These are phyloP conservation scores for Perca flavescens DNA, from an alignment of 2,113 vertebrate genomes.

Conservation along the genomic window DNA sequence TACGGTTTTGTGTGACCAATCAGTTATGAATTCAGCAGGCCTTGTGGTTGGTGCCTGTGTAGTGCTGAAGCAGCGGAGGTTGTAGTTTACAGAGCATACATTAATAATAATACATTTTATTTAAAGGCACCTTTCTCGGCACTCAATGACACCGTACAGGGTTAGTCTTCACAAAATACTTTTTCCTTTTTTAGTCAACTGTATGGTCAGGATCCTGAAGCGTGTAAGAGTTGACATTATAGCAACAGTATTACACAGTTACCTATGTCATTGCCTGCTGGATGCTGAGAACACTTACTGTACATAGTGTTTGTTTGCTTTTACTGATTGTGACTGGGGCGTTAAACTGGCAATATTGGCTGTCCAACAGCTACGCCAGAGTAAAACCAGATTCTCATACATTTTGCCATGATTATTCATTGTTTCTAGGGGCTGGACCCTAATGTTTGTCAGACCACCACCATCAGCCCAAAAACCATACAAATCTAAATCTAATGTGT, in stretches of 20 bases:
- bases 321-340: neutral
- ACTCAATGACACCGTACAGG: too few relatives aligned
- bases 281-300: too few relatives aligned
- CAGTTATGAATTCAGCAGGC: neutral
- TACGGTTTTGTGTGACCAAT: neutral
- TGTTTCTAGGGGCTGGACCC: neutral
- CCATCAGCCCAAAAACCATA: neutral
- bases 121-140: too few relatives aligned
- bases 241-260: neutral
- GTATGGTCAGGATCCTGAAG: neutral
- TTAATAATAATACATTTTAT: neutral
- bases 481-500: neutral
- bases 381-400: neutral
- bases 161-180: neutral
- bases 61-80: neutral
- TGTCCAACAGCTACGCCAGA: neutral
- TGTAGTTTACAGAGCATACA: neutral
- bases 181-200: slow-evolving; percentile 20
- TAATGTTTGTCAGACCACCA: neutral
- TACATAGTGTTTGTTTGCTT: neutral
- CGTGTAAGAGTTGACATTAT: neutral
- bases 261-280: too few relatives aligned
- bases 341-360: neutral
- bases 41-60: slow-evolving; percentile 14
- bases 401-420: neutral